Base-by-base conservation (phyloP, 2,797 vertebrate species). In the Pseudotriccus pelzelni region DNA sequence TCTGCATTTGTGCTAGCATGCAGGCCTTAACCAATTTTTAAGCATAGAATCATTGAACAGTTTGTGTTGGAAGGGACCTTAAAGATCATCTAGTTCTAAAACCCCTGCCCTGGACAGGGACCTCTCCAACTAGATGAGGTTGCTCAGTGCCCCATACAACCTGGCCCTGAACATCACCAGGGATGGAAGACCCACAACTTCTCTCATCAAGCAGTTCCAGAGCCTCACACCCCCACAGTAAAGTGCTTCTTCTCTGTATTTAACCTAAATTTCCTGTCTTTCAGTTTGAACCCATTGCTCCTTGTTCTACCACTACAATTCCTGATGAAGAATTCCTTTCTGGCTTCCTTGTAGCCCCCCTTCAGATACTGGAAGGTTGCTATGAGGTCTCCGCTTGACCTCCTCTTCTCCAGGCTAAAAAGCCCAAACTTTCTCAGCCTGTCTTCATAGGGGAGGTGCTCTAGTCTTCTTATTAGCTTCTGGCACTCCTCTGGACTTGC, bases 101-200 rank as follows among this genome's bases (percentile, higher is more conserved):
- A 27, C 53, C 0, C 0, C 23, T 83, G 14, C 43, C n/a, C 10
- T 3, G 27, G 27, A 8, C 9, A 25, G 32, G 3, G 32, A 15
- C 20, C n/a, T 14, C 13, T 69, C 27, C 19, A 20, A 15, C 12
- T 15, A 12, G 3, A 37, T 7, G 10, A 69, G 41, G 22, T 10
- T 75, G 16, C 32, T 76, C n/a, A 49, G 7, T 25, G 17, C 14
- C 21, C 14, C 36, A 19, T 44, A 20, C 44, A 44, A 4, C 27
- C 56, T 25, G 37, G 12, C 43, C 37, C 58, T 77, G n/a, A 63
- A 50, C 24, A 25, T 15, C 56, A 37, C 43, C 20, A 30, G 56
- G 56, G 50, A 25, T 44, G 20, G 37, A 8, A n/a, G n/a, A 44
- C 30, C 24, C 64, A 39, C 44, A 64, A 19, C 10, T 9, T 49